phyloP scores from a whole-genome alignment of 1,140 invertebrate genomes.

The Leptinotarsa lineolata region DNA sequence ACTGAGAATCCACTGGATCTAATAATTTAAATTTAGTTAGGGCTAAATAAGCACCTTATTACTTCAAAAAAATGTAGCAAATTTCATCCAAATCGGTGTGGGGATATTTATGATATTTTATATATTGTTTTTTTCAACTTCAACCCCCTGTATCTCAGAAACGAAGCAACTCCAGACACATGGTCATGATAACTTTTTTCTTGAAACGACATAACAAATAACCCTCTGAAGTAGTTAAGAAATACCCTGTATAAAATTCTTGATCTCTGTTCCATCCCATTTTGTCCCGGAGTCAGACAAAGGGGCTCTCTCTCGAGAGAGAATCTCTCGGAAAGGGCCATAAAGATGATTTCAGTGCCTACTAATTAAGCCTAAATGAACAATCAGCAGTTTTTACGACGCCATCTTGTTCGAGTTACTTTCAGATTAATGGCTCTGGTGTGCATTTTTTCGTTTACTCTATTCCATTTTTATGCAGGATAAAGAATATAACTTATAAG shows the following conservation, averaged over 20 bases:
- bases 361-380: constrained; percentile 54
- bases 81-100: too few species aligned
- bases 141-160: too few species aligned
- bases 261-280: background rate
- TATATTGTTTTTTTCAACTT: too few species aligned
- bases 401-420: constrained; percentile 50
- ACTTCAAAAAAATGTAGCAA: too few species aligned
- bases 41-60: too few species aligned
- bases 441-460: constrained; percentile 21
- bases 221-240: too few species aligned
- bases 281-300: background rate
- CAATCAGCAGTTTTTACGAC: constrained; percentile 53
- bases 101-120: too few species aligned
- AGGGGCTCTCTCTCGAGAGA: background rate
- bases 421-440: constrained; percentile 46
- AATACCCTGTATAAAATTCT: background rate
- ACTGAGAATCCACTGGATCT: too few species aligned
- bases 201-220: too few species aligned
- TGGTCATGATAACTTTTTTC: too few species aligned
- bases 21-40: too few species aligned
- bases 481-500: background rate
- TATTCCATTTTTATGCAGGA: constrained; percentile 17
- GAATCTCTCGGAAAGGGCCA: constrained; percentile 22
- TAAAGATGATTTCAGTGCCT: constrained; percentile 51
- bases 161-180: too few species aligned